Conservation (phyloP, 2,888 invertebrate species). For the Smittia sp. region DNA sequence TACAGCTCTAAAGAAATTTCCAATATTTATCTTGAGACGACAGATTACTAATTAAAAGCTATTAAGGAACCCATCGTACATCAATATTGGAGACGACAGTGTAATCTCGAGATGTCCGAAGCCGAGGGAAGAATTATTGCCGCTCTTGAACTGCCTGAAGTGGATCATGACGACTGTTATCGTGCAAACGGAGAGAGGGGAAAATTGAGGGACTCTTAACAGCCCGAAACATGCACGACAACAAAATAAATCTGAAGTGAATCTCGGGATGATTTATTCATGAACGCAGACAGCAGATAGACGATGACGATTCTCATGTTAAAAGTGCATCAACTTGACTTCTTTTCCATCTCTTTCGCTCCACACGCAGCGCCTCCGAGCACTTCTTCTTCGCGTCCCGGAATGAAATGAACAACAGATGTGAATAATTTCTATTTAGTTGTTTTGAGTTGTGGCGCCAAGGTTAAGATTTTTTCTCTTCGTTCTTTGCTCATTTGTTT, state of each 20-base stretch:
- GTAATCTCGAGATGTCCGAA: constrained; percentile 16
- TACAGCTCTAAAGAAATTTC: background rate
- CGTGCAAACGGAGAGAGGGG: constrained; percentile 2
- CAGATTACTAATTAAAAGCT: constrained; percentile 41
- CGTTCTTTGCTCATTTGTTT: background rate
- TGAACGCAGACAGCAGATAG: constrained; percentile 35
- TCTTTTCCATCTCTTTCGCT: background rate
- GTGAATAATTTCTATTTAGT: constrained; percentile 39
- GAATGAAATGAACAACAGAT: constrained; percentile 35
- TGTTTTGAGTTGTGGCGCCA: constrained; percentile 40
- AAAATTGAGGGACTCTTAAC: background rate
- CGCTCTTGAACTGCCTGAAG: constrained; percentile 30
- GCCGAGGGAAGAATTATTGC: constrained; percentile 17
- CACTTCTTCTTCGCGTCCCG: background rate
- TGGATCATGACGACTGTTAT: constrained; percentile 40
- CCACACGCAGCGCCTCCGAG: too few relatives aligned
- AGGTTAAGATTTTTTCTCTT: constrained; percentile 32
- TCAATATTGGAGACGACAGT: constrained; percentile 1
- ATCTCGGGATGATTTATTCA: constrained; percentile 27
- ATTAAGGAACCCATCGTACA: background rate
- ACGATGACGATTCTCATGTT: constrained; percentile 16
- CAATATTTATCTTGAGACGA: constrained; percentile 37
- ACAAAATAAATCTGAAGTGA: constrained; percentile 19
- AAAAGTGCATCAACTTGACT: constrained; percentile 3
- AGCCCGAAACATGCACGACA: background rate